These are phyloP conservation scores for Artemia sinica DNA, from an alignment of 2,888 invertebrate genomes.

Conservation along the genomic window DNA sequence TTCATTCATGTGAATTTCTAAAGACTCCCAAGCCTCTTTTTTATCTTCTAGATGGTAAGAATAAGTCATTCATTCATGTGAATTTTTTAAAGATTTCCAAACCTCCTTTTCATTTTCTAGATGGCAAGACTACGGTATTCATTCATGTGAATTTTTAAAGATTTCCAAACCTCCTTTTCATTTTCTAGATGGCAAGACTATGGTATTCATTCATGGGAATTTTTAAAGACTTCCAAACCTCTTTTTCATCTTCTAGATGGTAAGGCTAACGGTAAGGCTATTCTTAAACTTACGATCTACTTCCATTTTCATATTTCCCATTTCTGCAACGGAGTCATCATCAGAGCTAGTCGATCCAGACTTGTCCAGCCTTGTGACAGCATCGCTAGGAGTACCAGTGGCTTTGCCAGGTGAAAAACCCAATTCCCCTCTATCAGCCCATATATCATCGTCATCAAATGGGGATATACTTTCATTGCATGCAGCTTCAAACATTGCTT, in stretches of 20 bases:
- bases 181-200: background rate
- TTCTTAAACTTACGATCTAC: background rate
- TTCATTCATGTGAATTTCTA: too few species aligned
- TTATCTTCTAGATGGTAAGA: too few species aligned
- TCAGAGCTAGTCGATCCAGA: background rate
- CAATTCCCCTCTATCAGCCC: background rate
- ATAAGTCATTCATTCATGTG: too few species aligned
- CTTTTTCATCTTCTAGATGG: too few species aligned
- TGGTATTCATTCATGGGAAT: too few species aligned
- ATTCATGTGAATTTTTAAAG: background rate
- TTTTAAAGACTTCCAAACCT: too few species aligned
- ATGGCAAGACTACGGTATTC: background rate
- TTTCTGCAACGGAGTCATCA: background rate
- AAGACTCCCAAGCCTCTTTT: background rate
- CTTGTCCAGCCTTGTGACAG: background rate
- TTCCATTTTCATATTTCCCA: slow-evolving; percentile 1
- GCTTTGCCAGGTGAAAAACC: background rate
- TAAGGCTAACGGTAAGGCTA: too few species aligned
- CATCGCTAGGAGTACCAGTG: background rate
- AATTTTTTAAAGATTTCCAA: too few species aligned
- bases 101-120: too few species aligned
- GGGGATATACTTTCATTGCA: background rate
- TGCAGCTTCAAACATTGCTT: slow-evolving; percentile 1
- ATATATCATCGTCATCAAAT: slow-evolving; percentile 1
- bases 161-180: background rate